These are phyloP conservation scores for Lissocephala sabroskyi DNA, from an alignment of 2,888 invertebrate species.

Conservation along the genomic window DNA sequence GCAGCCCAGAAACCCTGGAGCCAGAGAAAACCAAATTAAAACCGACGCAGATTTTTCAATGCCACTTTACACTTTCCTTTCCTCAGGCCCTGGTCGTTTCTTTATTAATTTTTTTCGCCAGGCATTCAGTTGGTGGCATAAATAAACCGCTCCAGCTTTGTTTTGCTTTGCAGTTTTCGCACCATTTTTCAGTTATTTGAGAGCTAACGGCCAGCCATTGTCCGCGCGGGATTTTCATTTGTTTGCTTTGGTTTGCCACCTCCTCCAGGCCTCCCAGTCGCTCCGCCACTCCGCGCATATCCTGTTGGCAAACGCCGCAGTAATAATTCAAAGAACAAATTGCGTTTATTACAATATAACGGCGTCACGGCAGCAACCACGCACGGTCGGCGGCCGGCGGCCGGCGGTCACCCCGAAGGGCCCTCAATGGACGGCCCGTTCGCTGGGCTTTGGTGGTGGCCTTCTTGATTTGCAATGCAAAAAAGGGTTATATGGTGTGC, in stretches of 20 bases:
- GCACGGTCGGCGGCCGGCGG: background rate
- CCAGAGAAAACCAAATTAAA: too few relatives aligned
- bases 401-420: background rate
- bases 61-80: background rate
- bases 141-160: background rate
- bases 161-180: background rate
- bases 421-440: background rate
- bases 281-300: too few relatives aligned
- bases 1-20: too few relatives aligned
- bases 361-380: background rate
- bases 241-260: constrained; percentile 27
- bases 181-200: background rate
- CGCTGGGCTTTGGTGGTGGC: background rate
- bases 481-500: background rate
- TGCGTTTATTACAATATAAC: constrained; percentile 64
- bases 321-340: constrained; percentile 66
- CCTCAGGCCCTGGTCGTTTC: too few relatives aligned
- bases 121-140: too few relatives aligned
- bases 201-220: background rate
- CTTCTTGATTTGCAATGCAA: constrained; percentile 2
- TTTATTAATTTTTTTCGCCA: too few relatives aligned
- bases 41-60: background rate
- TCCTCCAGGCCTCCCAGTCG: too few relatives aligned
- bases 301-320: constrained; percentile 51
- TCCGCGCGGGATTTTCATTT: constrained; percentile 1